These are phyloP conservation scores for Myripristis murdjan DNA, from an alignment of 2,797 vertebrate species.

Conservation along the genomic window DNA sequence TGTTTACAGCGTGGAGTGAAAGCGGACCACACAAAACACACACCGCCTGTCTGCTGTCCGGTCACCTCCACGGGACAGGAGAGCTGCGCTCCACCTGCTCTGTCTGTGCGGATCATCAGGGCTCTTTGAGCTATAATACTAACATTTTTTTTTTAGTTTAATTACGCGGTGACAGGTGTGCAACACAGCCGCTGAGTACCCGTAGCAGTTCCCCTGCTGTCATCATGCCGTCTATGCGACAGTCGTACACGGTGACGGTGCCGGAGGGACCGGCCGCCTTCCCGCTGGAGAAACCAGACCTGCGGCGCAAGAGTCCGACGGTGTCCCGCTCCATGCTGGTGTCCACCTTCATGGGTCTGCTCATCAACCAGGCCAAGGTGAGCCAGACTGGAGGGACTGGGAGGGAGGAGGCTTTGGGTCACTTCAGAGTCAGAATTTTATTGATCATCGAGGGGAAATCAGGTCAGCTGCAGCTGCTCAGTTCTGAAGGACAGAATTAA, in stretches of 20 bases:
- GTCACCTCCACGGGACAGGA: background rate
- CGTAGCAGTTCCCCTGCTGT: no score
- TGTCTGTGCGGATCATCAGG: no score
- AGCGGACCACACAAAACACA: conserved; percentile 47
- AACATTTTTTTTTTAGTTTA: no score
- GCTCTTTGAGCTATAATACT: no score
- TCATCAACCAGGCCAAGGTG: conserved; percentile 93
- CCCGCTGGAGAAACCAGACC: conserved; percentile 34
- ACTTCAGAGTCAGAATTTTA: no score
- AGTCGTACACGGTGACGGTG: conserved; percentile 89
- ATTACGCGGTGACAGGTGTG: no score
- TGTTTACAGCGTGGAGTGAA: conserved; percentile 51
- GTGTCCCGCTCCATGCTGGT: conserved; percentile 87
- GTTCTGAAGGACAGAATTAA: no score
- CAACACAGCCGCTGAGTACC: background rate
- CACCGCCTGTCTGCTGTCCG: background rate
- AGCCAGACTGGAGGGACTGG: no score
- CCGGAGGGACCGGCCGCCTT: conserved; percentile 65
- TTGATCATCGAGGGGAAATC: no score
- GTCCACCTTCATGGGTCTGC: conserved; percentile 88
- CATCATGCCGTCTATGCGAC: conserved; percentile 83
- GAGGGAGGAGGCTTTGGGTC: no score
- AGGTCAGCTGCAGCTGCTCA: no score
- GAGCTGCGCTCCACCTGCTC: no score
- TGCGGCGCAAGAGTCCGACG: conserved; percentile 73